Conservation (phyloP, 1,140 invertebrate species). For the Heliconius congener region DNA sequence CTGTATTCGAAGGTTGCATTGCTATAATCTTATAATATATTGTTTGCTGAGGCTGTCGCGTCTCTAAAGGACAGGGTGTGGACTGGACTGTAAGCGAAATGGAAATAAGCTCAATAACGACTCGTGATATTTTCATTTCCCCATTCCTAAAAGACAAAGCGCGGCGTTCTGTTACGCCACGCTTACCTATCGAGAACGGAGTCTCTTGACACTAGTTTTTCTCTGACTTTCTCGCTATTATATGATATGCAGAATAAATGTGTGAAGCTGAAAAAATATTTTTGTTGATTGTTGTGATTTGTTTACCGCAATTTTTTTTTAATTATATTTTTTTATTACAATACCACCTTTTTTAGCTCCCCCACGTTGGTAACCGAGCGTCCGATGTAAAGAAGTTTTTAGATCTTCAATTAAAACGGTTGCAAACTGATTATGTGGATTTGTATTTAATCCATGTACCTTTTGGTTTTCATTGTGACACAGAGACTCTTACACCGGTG, state of each 20-base stretch:
- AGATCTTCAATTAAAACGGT: constrained; percentile 86
- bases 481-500: constrained; percentile 69
- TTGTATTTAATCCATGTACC: constrained; percentile 93
- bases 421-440: constrained; percentile 92
- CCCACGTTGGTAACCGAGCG: constrained; percentile 85
- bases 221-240: no score
- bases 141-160: no score
- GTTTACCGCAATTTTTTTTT: not conserved
- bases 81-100: no score
- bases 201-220: no score
- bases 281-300: no score
- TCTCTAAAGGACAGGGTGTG: not conserved
- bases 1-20: no score
- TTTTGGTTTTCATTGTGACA: constrained; percentile 84
- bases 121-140: no score
- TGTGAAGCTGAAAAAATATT: not conserved
- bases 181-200: no score
- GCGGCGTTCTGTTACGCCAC: no score
- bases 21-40: no score
- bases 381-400: constrained; percentile 88
- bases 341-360: constrained; percentile 69
- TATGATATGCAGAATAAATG: no score
- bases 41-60: not conserved
- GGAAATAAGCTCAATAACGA: no score
- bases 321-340: not conserved